Evolutionary conservation across 2,888 invertebrate species (phyloP).

Genomic region (Heliconius cydno): DNA sequence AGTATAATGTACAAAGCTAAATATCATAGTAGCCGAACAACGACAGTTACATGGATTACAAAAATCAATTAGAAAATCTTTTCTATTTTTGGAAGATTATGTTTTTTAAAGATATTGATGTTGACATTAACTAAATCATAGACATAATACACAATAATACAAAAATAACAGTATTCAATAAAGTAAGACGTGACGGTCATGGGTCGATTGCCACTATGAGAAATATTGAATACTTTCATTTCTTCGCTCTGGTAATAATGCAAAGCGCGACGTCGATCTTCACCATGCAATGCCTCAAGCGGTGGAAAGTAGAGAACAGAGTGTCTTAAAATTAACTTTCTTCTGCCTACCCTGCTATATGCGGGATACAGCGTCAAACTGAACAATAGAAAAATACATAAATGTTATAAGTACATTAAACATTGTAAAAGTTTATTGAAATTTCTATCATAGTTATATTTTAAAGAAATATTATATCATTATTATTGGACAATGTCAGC

Average conservation of each 20-base stretch:
- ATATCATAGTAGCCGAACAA: neutral
- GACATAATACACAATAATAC: conserved; percentile 15
- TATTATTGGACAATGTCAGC: neutral
- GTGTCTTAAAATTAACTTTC: too few relatives aligned
- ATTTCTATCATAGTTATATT: neutral
- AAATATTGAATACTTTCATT: too few relatives aligned
- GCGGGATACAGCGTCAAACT: too few relatives aligned
- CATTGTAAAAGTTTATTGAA: neutral
- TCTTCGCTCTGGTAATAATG: too few relatives aligned
- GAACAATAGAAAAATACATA: too few relatives aligned
- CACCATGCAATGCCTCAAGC: too few relatives aligned
- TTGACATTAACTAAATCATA: conserved; percentile 28
- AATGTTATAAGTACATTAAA: too few relatives aligned
- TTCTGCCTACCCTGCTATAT: too few relatives aligned
- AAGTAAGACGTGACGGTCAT: too few relatives aligned
- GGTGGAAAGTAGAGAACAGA: too few relatives aligned
- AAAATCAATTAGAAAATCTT: neutral
- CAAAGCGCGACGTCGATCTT: too few relatives aligned
- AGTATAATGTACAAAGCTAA: neutral
- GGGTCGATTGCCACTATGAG: too few relatives aligned
- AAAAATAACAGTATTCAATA: neutral
- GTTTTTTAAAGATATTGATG: neutral
- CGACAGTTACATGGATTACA: neutral
- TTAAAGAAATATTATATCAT: neutral
- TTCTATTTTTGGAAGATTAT: conserved; percentile 9